Evolutionary conservation across 2,888 invertebrate genomes (phyloP), one percentile per base, ranked within the genome.

Genomic region (Lochmaea crataegi): DNA sequence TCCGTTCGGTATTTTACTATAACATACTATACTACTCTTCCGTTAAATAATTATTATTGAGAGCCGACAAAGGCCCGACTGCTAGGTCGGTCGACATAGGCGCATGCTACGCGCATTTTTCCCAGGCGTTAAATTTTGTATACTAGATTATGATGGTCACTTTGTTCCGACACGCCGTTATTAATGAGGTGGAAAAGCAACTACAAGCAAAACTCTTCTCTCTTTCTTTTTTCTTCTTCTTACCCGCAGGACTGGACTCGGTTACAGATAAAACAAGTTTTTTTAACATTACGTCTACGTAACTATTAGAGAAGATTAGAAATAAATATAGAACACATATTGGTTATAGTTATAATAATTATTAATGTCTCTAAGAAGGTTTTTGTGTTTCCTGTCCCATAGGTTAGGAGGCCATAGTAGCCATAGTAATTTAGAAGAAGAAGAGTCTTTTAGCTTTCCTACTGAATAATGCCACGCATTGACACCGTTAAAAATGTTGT

Each of bases 41-140:
- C 78, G 79, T 76, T 78, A 77, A 79, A 80, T 76, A 70, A 74
- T 76, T 75, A 76, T 76, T 77, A 73, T 72, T 69, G 73, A 70
- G 53, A 68, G 70, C 74, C 74, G 76, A 73, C 73, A 75, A 70
- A 72, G 66, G 42, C n/a, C 48, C 60, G 68, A 71, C 65, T 65
- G 32, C 58, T 58, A 58, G 32, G 16, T 57, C 65, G 32, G 45
- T 58, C 14, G 70, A 70, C 74, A 69, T 61, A 63, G 73, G 73
- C 77, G 74, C 77, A 74, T 64, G 77, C 75, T 72, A 74, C 70
- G 64, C 72, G 64, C 72, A 74, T 77, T 77, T 77, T 71, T 71
- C 74, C 71, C 60, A 72, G 72, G 65, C 64, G 74, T 71, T 71
- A 71, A 75, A 75, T 74, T 73, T 77, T 72, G 72, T 71, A 38